These are phyloP conservation scores for Tinea semifulvella DNA, from an alignment of 2,888 invertebrate species.

Conservation along the genomic window DNA sequence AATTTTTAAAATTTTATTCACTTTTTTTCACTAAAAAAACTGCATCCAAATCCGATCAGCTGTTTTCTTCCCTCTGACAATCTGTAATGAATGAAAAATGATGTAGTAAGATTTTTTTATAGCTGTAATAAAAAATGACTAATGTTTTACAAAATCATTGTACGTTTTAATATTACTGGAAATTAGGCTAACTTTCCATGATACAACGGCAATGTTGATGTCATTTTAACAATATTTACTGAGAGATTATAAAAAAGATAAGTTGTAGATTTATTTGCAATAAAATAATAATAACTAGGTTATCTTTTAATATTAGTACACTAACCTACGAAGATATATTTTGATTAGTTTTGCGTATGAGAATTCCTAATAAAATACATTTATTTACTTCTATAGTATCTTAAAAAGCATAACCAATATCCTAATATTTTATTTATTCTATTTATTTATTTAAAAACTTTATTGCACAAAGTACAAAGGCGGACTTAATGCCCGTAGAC, in stretches of 20 bases:
- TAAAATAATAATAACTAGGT: no score
- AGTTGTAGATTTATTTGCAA: background rate
- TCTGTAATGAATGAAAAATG: background rate
- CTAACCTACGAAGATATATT: no score
- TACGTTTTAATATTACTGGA: background rate
- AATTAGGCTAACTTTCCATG: background rate
- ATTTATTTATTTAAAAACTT: no score
- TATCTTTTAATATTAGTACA: no score
- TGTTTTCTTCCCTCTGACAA: background rate
- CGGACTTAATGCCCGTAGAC: no score
- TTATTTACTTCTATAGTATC: no score
- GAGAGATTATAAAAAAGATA: background rate
- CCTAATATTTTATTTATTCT: no score
- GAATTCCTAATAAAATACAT: no score
- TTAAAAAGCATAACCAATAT: no score
- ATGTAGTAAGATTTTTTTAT: background rate
- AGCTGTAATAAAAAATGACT: background rate
- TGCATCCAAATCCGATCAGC: background rate
- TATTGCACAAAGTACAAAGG: no score
- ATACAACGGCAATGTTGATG: slow-evolving; percentile 8
- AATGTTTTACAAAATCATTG: background rate
- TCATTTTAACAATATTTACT: slow-evolving; percentile 1
- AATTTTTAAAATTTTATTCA: no score
- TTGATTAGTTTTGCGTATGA: no score
- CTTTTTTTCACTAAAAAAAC: background rate